Evolutionary conservation across 2,888 invertebrate genomes (phyloP), one percentile per base, ranked within the genome.

Genomic region (Scelioninae gen. 1): DNA sequence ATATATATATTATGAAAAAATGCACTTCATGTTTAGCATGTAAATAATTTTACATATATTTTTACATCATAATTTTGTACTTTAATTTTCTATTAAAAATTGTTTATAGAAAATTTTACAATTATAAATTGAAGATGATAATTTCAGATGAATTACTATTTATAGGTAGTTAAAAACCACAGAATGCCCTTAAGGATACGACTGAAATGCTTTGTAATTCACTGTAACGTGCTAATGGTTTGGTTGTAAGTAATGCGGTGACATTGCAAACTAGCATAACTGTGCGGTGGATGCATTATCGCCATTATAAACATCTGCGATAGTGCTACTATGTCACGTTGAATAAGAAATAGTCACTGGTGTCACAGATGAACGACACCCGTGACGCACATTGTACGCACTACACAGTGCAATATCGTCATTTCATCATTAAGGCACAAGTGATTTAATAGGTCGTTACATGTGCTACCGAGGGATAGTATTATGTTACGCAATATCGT

Each of bases 401-500:
- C 68, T 45, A 47, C 31, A 15, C 53, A 49, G 47, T 45, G 68
- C 56, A 69, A 80, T 80, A 80, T 80, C 74, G 69, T 66, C 68
- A 60, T 80, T 80, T 80, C 80, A 80, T 74, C 80, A 69, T 80
- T 75, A 75, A 56, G 63, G 55, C 55, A 56, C 74, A 68, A 75
- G 80, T 80, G 80, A 80, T 75, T 80, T 80, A 80, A 75, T 80
- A 80, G 80, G 68, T 63, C 69, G 62, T 62, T 78, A 71, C 78
- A 49, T 32, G 63, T 60, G 62, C 62, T 77, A 58, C 69, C 32
- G 15, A 7, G 60, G 53, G 76, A 68, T 76, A 40, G 53, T 60
- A 69, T 63, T 68, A 47, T 68, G 47, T 77, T 69, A 62, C 56
- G 55, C 53, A 53, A 77, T 60, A 40, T 40, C 16, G 34, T 66